Percentiles rank a stretch among this genome's conserved stretches.
These are phyloP conservation scores for Octodon degus DNA, from an alignment of 2,113 vertebrate genomes.

Conservation along the genomic window DNA sequence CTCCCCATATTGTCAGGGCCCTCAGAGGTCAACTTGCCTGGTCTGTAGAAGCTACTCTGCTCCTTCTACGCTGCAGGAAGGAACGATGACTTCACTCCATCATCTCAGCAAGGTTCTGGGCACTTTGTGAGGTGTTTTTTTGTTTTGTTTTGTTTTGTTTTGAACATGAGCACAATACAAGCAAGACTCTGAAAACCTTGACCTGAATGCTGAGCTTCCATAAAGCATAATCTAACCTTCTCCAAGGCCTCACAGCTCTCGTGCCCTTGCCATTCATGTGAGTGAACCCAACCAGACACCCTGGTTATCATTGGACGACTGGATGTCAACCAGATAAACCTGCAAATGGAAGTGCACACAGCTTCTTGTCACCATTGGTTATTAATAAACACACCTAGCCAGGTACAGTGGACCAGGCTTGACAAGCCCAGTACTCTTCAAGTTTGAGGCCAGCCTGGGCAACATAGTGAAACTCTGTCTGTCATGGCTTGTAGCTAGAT, in stretches of 20 bases:
- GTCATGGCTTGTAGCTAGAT: background rate
- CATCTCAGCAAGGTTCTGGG: background rate
- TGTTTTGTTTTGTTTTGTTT: background rate
- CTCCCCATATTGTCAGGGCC: fast-evolving
- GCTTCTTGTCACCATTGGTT: background rate
- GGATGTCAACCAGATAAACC: background rate
- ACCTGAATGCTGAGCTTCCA: background rate
- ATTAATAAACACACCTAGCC: background rate
- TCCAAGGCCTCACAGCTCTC: background rate
- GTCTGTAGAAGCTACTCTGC: background rate
- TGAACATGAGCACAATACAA: background rate
- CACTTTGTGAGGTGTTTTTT: background rate
- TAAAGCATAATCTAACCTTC: background rate
- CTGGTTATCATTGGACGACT: background rate
- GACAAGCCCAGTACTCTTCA: background rate
- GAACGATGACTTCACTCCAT: background rate
- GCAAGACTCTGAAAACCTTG: background rate
- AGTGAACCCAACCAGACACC: background rate
- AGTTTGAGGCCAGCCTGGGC: background rate
- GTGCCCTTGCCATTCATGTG: fast-evolving
- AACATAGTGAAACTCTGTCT: background rate
- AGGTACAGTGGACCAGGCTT: background rate
- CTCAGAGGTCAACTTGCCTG: background rate
- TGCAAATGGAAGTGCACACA: fast-evolving
- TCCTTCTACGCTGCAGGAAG: background rate